Evolutionary conservation across 2,888 invertebrate species (phyloP).

Genomic region (Trachelus stipa): DNA sequence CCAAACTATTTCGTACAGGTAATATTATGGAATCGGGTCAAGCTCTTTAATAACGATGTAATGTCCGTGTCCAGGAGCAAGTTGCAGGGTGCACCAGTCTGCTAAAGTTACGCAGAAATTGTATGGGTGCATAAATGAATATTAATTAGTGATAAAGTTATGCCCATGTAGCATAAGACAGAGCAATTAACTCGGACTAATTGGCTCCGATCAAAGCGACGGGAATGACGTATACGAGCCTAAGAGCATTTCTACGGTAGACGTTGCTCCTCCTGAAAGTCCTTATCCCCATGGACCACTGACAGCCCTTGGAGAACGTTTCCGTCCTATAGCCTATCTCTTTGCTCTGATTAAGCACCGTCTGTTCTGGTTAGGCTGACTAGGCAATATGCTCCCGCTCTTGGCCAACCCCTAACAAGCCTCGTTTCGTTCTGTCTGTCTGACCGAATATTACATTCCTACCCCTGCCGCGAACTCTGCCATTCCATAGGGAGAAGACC

Average conservation of each 20-base stretch:
- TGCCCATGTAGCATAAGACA: too few relatives aligned
- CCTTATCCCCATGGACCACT: not conserved
- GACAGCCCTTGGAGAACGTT: conserved; percentile 16
- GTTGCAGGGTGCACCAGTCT: not conserved
- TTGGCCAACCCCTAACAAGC: conserved; percentile 16
- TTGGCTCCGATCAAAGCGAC: too few relatives aligned
- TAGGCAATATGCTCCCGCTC: conserved; percentile 28
- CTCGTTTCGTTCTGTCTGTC: conserved; percentile 15
- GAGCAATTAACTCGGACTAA: too few relatives aligned
- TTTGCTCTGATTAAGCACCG: conserved; percentile 36
- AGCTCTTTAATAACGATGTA: conserved; percentile 55
- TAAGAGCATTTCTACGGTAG: not conserved
- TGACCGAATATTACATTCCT: conserved; percentile 19
- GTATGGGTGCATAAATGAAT: too few relatives aligned
- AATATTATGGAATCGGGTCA: conserved; percentile 45
- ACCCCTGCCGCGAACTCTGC: not conserved
- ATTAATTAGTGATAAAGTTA: too few relatives aligned
- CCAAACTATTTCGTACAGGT: conserved; percentile 31
- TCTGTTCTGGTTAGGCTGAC: conserved; percentile 40
- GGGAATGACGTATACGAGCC: too few relatives aligned
- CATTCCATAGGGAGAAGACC: too few relatives aligned
- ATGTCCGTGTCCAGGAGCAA: conserved; percentile 31
- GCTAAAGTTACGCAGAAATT: too few relatives aligned
- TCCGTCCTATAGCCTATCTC: conserved; percentile 18
- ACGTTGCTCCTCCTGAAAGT: conserved; percentile 1